Conservation (phyloP, 1,140 invertebrate genomes). For the Yoshiicerus persimilis region DNA sequence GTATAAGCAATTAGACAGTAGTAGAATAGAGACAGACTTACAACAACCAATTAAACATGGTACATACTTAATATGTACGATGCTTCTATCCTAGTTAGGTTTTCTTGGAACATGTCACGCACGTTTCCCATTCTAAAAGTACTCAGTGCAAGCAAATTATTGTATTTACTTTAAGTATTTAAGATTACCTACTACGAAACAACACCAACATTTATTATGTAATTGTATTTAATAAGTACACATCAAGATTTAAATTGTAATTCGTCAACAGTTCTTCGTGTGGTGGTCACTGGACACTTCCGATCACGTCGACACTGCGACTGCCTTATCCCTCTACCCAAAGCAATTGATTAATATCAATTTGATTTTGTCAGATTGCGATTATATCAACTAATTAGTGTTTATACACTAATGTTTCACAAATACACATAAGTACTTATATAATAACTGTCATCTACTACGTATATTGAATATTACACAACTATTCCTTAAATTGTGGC, state of each 20-base stretch:
- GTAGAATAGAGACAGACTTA: neutral
- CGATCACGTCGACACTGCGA: neutral
- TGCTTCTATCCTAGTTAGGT: neutral
- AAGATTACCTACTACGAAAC: neutral
- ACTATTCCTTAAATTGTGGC: neutral
- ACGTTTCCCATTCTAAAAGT: neutral
- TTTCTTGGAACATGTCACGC: neutral
- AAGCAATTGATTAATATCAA: neutral
- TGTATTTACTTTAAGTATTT: neutral
- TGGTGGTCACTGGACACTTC: neutral
- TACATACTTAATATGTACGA: neutral
- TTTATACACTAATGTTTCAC: neutral
- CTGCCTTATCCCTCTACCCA: neutral
- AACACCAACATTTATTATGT: neutral
- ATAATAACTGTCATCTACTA: neutral
- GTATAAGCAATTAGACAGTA: too few species aligned
- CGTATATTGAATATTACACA: neutral
- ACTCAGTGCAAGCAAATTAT: neutral
- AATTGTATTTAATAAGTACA: neutral
- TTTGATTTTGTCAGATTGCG: neutral
- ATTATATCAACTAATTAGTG: neutral
- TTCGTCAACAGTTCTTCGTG: neutral
- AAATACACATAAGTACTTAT: neutral
- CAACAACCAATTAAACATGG: neutral
- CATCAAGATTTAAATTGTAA: conserved; percentile 6